Conservation (phyloP, 2,797 vertebrate genomes). For the Pseudochirops corinnae region DNA sequence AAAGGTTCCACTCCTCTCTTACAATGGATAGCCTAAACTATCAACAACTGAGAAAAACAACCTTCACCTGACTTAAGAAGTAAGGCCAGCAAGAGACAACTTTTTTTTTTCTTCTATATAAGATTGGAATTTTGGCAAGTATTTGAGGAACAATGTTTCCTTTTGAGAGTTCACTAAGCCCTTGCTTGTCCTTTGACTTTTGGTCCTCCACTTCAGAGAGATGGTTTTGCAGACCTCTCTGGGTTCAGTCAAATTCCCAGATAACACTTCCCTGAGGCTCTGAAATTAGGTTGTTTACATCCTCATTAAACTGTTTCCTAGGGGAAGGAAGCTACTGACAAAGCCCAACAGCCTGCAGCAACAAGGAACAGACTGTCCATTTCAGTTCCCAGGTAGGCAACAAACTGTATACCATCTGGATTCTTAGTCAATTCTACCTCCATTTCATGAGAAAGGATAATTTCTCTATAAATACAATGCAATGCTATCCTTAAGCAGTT, state of each 20-base stretch:
- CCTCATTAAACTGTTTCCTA: conserved; percentile 11
- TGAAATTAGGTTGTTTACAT: conserved; percentile 18
- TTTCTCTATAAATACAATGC: neutral
- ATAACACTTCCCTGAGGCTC: neutral
- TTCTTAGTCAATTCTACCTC: conserved; percentile 10
- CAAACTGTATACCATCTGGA: neutral
- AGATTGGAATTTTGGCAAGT: neutral
- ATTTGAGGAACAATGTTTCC: neutral
- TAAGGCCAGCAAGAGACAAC: neutral
- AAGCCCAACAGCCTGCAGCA: neutral
- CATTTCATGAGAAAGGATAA: neutral
- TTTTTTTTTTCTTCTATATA: neutral
- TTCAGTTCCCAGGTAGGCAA: neutral
- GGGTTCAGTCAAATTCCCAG: neutral
- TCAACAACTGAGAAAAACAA: neutral
- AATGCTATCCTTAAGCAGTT: neutral
- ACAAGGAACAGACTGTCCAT: conserved; percentile 20
- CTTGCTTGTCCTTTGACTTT: neutral
- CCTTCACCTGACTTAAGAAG: neutral
- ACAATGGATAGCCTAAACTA: neutral
- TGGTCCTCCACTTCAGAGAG: neutral
- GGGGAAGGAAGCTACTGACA: neutral
- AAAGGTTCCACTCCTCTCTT: neutral
- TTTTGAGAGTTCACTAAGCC: neutral
- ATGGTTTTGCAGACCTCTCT: neutral